Evolutionary conservation across 2,888 invertebrate genomes (phyloP).

Genomic region (Nemapogon koenigi): DNA sequence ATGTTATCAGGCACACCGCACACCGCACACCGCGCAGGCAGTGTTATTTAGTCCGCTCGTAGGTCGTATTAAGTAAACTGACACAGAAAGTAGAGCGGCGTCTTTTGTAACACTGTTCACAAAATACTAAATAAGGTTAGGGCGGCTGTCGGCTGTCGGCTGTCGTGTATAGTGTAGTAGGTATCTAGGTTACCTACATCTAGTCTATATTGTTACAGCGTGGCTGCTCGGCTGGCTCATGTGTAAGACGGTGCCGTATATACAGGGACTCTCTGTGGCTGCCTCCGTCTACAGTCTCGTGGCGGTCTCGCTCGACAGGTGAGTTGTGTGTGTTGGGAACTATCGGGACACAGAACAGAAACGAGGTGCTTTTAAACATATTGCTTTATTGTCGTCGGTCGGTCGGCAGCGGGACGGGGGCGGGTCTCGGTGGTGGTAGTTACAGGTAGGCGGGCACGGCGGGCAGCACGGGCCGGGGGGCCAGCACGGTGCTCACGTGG

Average conservation of each 20-base stretch:
- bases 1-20: too few species aligned
- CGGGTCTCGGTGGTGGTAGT: conserved; percentile 6
- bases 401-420: conserved; percentile 15
- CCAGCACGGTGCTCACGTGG: conserved; percentile 30
- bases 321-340: too few species aligned
- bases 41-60: too few species aligned
- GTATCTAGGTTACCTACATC: too few species aligned
- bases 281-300: conserved; percentile 96
- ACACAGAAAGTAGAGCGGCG: too few species aligned
- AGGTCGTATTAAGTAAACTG: too few species aligned
- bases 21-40: too few species aligned
- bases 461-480: conserved; percentile 24
- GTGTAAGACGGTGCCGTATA: conserved; percentile 96
- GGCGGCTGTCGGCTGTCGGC: too few species aligned
- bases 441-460: conserved; percentile 18
- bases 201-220: conserved; percentile 71
- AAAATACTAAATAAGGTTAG: too few species aligned
- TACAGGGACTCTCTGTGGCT: conserved; percentile 93
- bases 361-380: neutral
- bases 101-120: too few species aligned
- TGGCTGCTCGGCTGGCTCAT: conserved; percentile 95
- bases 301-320: conserved; percentile 94
- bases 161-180: too few species aligned
- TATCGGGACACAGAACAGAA: conserved; percentile 14
- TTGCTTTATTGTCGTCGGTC: neutral